Evolutionary conservation across 37 sponge, comb jelly and placozoan species (phyloP), one percentile per base, ranked within the genome.

Genomic region (Hexactinellida sp.): DNA sequence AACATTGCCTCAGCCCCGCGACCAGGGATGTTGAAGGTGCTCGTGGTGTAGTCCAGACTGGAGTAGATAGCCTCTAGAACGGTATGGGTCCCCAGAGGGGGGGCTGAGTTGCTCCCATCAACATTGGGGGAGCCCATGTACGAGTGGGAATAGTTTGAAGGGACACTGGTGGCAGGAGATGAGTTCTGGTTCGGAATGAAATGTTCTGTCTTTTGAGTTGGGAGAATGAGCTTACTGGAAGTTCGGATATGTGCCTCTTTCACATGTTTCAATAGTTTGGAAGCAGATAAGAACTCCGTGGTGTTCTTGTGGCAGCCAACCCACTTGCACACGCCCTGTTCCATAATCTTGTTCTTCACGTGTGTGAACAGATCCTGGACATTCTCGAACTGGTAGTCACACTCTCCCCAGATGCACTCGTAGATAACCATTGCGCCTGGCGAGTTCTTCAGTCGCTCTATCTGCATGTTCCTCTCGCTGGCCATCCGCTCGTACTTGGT

Each of bases 351-450:
- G 34, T n/a, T 63, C 76, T 63, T 63, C 25, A n/a, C 76, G 76
- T 63, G 76, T 3, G 1, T 63, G 76, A 63, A 63, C 34, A 63
- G 34, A n/a, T 63, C 76, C 34, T 63, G 76, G 3, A 63, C 76
- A 63, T 63, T 63, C 76, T 63, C 76, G 34, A 63, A 63, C 34
- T 63, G 76, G 30, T 25, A 63, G 76, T 63, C 76, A n/a, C 76
- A 63, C 5, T 63, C 76, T n/a, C 30, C 76, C 76, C 76, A 63
- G 34, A 1, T 63, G 34, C 76, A 63, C 34, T 63, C 76, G 34
- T 63, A 63, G 32, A 63, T 28, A n/a, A 63, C 76, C 76, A 63
- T 63, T 3, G 76, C 76, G 3, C 76, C 76, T n/a, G 76, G 76
- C 3, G 76, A 63, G 76, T n/a, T 63, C 34, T 63, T 63, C 34